These are phyloP conservation scores for Pseudomyrmex flavicornis DNA, from an alignment of 1,140 invertebrate species.

Conservation along the genomic window DNA sequence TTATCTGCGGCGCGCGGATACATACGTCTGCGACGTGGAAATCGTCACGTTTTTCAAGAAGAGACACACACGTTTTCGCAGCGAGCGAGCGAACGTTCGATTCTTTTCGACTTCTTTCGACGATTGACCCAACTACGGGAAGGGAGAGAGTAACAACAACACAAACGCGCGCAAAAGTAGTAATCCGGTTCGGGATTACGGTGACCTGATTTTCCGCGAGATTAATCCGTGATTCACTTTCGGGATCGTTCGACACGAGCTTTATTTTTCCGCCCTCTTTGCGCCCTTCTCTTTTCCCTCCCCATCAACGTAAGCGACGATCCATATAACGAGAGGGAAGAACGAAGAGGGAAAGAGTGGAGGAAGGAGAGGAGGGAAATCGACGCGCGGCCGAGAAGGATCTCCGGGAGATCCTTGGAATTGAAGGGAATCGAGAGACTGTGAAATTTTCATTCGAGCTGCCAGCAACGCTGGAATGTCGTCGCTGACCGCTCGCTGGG, in stretches of 20 bases:
- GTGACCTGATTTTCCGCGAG: constrained; percentile 68
- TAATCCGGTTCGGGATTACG: constrained; percentile 45
- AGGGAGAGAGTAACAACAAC: no score
- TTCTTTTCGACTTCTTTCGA: neutral
- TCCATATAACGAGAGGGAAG: neutral
- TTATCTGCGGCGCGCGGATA: no score
- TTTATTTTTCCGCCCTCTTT: constrained; percentile 39
- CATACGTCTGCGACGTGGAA: neutral
- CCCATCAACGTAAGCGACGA: constrained; percentile 43
- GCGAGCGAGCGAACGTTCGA: neutral
- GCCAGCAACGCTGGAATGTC: constrained; percentile 61
- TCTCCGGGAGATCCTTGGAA: constrained; percentile 61
- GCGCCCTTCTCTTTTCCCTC: neutral
- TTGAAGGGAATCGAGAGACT: constrained; percentile 66
- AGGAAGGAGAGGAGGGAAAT: constrained; percentile 16
- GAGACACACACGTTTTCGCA: no score
- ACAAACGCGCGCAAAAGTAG: constrained; percentile 36
- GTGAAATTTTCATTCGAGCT: constrained; percentile 72
- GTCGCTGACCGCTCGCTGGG: constrained; percentile 61
- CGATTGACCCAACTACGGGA: constrained; percentile 43
- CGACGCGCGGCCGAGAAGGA: constrained; percentile 33
- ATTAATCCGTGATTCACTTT: constrained; percentile 65
- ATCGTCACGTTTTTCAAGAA: neutral
- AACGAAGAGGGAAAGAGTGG: neutral
- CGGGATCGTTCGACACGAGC: constrained; percentile 1